phyloP scores from a whole-genome alignment of 2,888 invertebrate species.

The Arctia plantaginis region DNA sequence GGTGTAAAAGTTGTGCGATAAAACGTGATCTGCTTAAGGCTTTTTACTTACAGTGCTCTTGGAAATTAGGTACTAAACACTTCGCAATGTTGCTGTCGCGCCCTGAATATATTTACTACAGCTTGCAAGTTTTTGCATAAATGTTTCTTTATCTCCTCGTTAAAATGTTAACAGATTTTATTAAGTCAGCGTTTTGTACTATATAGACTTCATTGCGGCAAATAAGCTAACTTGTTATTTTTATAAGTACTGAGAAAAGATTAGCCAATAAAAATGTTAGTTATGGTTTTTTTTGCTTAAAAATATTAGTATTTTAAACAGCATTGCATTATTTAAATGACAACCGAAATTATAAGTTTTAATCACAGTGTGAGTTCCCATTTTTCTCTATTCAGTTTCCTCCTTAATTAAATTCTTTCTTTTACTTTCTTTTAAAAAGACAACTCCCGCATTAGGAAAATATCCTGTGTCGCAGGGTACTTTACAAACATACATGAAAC shows the following conservation, averaged over 20 bases:
- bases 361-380: neutral
- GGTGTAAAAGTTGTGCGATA: slow-evolving; percentile 53
- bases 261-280: neutral
- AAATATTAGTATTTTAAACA: neutral
- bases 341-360: neutral
- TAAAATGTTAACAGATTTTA: slow-evolving; percentile 21
- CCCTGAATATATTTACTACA: slow-evolving; percentile 46
- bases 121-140: slow-evolving; percentile 33
- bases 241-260: neutral
- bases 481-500: too few species aligned
- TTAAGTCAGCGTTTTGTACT: slow-evolving; percentile 12
- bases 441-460: too few species aligned
- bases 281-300: neutral
- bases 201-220: neutral
- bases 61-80: slow-evolving; percentile 54
- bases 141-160: slow-evolving; percentile 30
- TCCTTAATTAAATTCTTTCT: too few species aligned
- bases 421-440: too few species aligned
- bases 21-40: slow-evolving; percentile 60
- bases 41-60: slow-evolving; percentile 49
- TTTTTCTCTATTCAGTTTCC: too few species aligned
- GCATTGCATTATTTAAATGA: neutral
- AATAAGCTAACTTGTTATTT: neutral
- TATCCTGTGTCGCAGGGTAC: too few species aligned
- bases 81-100: slow-evolving; percentile 39